Base-by-base conservation (phyloP, 2,888 invertebrate genomes). In the Nymphalis urticae region DNA sequence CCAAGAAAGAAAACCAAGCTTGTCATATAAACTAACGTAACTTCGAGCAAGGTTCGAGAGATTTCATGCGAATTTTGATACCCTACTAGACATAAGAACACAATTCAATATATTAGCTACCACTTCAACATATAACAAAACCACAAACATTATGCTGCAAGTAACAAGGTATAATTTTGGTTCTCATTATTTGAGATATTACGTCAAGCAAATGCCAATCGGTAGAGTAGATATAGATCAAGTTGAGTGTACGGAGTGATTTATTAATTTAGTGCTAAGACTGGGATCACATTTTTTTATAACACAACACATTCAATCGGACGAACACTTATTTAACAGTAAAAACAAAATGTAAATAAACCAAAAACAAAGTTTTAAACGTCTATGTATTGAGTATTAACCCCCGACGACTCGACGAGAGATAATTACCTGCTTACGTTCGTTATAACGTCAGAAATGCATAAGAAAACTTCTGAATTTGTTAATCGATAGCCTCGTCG, bases 21-120 rank as follows among this genome's bases (percentile, higher is more conserved):
- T 36, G 9, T 42, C 36, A 69, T 73, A 67, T 71, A 74, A 74
- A 70, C 73, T 65, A 60, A 62, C 64, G 32, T 61, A 48, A 48
- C 56, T 69, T 70, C 72, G 66, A 54, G 68, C 62, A 53, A 69
- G 63, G 63, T 66, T 73, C 72, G 71, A 73, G 74, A 73, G 56
- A 32, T 32, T 32, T 48, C 76, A 76, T 76, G 76, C 76, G 73
- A 75, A 76, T 76, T 76, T 76, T 70, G 73, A 66, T 64, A 66
- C 62, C 73, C 61, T 70, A 68, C 17, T 51, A 61, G 19, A 65
- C 56, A 72, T 66, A 54, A 64, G 54, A 58, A 68, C 65, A 71
- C 69, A 71, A 54, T 65, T 53, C 53, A 59, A 62, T 64, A n/a
- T 53, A 60, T 60, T 53, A 68, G 53, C 66, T 69, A 64, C 56